These are phyloP conservation scores for Melieria omissa DNA, from an alignment of 2,888 invertebrate species.

Conservation along the genomic window DNA sequence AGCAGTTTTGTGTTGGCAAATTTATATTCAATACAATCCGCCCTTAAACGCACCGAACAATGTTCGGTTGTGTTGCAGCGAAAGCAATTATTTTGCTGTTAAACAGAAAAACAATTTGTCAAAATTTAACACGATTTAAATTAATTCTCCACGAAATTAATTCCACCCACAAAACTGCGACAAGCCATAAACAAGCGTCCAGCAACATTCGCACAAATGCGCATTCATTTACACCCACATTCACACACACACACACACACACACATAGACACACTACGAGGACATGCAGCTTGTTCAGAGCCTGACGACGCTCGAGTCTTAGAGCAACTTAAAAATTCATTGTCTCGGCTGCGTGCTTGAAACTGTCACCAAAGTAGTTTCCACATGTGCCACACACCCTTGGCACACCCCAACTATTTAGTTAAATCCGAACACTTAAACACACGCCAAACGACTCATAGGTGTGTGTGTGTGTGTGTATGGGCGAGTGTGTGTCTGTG, in stretches of 20 bases:
- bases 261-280: conserved; percentile 4
- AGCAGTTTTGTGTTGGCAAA: too few species aligned
- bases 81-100: conserved; percentile 23
- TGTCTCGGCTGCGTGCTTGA: conserved; percentile 51
- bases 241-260: conserved; percentile 12
- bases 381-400: conserved; percentile 11
- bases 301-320: conserved; percentile 20
- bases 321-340: conserved; percentile 61
- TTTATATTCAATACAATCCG: too few species aligned
- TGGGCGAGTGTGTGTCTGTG: neutral
- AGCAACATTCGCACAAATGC: conserved; percentile 34
- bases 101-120: conserved; percentile 52
- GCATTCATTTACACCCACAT: conserved; percentile 34
- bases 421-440: neutral
- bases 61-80: neutral
- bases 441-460: neutral
- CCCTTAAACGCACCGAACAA: too few species aligned
- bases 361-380: conserved; percentile 41
- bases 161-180: conserved; percentile 36
- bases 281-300: neutral
- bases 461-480: neutral
- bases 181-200: conserved; percentile 27
- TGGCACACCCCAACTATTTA: too few species aligned
- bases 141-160: conserved; percentile 50
- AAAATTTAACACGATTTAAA: conserved; percentile 55